Evolutionary conservation across 2,797 vertebrate species (phyloP), one percentile per base, ranked within the genome.

Genomic region (Apodemus agrarius): DNA sequence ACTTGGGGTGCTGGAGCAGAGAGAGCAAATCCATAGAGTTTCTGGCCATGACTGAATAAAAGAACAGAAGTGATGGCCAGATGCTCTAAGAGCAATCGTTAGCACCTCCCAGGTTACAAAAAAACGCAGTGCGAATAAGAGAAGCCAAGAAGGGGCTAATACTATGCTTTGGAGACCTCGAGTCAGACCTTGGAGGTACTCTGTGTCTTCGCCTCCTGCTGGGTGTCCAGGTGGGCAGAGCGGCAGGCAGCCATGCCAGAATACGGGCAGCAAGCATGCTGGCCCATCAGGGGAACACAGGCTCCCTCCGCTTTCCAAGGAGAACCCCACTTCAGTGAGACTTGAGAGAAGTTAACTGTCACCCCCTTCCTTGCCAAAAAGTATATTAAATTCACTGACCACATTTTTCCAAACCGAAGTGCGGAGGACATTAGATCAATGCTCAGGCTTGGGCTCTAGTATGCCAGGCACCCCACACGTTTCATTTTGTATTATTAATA

Each of bases 381-480:
- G 95, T 96, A 97, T 98, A 98, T 98, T 98, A 97, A 98, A 97
- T 96, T 96, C 97, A 96, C 97, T 97, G 98, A 98, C 97, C 97
- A 86, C 97, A 97, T 98, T 97, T 98, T 98, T 98, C 97, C 97
- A 97, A 97, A 94, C 94, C 94, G 49, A 5, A 97, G 90, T 67
- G 85, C 61, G 10, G 90, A 97, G 97, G 97, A 97, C 97, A 93
- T 97, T 96, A 96, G 96, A 96, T 96, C 97, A 97, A 95, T 0
- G 72, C 91, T 91, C 89, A 94, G 94, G 93, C 94, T 69, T 96
- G 96, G 96, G 93, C 81, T 96, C 95, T 96, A 90, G 89, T 72
- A 88, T 1, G 6, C 95, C 69, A 95, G 97, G 97, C 96, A 98
- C 96, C 96, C 84, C 97, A 96, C 97, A 97, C 94, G 79, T 96